Conservation (phyloP, 1,140 invertebrate species). For the Drosophila rhopaloa region DNA sequence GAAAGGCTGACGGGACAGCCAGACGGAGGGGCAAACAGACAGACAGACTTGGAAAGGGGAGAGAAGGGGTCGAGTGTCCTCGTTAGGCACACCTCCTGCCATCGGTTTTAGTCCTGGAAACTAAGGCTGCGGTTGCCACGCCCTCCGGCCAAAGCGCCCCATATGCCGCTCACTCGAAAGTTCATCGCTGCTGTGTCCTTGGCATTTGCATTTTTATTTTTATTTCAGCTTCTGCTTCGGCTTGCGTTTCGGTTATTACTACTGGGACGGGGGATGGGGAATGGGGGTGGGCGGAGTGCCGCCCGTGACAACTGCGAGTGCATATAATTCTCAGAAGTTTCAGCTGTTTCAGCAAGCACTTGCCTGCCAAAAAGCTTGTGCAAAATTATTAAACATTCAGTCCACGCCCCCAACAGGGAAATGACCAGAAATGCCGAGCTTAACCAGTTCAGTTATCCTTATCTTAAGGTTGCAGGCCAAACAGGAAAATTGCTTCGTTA, state of each 20-base stretch:
- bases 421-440: slow-evolving; percentile 24
- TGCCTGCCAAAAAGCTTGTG: slow-evolving; percentile 35
- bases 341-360: slow-evolving; percentile 39
- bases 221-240: slow-evolving; percentile 51
- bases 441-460: slow-evolving; percentile 28
- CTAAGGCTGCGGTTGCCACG: slow-evolving; percentile 33
- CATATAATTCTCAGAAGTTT: slow-evolving; percentile 60
- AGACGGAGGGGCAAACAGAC: slow-evolving; percentile 10
- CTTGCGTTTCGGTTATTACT: slow-evolving; percentile 66
- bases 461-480: slow-evolving; percentile 38
- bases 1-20: slow-evolving; percentile 16
- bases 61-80: slow-evolving; percentile 21
- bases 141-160: slow-evolving; percentile 26
- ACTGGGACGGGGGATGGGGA: slow-evolving; percentile 28
- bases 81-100: slow-evolving; percentile 64
- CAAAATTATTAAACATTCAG: slow-evolving; percentile 43
- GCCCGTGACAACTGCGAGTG: slow-evolving; percentile 45
- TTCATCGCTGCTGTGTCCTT: slow-evolving; percentile 69
- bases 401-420: slow-evolving; percentile 5
- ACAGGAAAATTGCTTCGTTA: slow-evolving; percentile 35
- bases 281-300: slow-evolving; percentile 26
- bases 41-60: slow-evolving; percentile 14
- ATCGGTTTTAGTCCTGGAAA: slow-evolving; percentile 38
- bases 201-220: slow-evolving; percentile 67
- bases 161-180: slow-evolving; percentile 59